Evolutionary conservation across 2,888 invertebrate species (phyloP), one percentile per base, ranked within the genome.

Genomic region (Dendrolimus pini): DNA sequence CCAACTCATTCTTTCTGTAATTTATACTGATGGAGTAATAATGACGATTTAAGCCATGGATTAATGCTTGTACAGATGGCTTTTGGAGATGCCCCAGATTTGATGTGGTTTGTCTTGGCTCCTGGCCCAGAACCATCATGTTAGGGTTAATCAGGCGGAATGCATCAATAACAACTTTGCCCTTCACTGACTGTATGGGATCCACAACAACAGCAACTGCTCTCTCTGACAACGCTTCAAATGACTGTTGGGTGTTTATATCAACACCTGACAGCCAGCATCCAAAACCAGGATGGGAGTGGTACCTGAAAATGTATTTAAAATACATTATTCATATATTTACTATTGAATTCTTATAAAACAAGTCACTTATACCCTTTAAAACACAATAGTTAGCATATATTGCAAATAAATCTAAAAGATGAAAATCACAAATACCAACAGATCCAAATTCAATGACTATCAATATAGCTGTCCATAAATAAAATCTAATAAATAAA

Each of bases 21-120:
- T 99, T 99, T 84, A 99, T 99, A 83, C 99, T 98, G 80, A 99
- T 99, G 54, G 99, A 99, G 86, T 99, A 99, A 82, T 99, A 99
- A 87, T 99, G 99, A 64, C 99, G 94, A 85, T 99, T 99, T 41
- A 99, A 92, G 12, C 99, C 99, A 78, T 99, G 99, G 70, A 99
- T 99, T 60, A 99, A 92, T 52, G 99, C 99, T 93, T 99, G 99
- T 60, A 99, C 99, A 1, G 99, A 99, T 0, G 99, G 99, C 85
- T 99, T 99, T 79, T 99, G 98, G 71, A 99, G 92, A 87, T 99
- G 99, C 1, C 99, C 99, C 76, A 99, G 92, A 88, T 99, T 99
- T 58, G 99, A 99, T 9, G 99, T 99, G 1, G 99, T 99, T 85
- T 99, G 99, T 59, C 99, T 92, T 0, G 99, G 99, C 81, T 99